Base-by-base conservation (phyloP, 2,888 invertebrate species). In the Xylophagus ater region DNA sequence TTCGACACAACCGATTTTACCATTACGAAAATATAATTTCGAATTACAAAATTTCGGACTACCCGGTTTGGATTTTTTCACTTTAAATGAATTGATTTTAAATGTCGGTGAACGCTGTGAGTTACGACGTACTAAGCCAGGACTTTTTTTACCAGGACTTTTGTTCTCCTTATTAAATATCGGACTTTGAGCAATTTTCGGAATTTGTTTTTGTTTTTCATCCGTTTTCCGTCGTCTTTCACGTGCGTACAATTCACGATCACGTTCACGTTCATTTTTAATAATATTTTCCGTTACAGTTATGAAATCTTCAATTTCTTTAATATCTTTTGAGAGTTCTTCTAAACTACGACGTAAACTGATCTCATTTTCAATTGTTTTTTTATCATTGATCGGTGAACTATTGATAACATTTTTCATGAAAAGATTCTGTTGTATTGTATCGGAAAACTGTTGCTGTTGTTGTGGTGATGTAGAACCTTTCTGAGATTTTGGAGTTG, bases 221-320 rank as follows among this genome's bases (percentile, higher is more conserved):
- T 46, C 46, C 2, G 34, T 14, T 9, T 49, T 50, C 2, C 53
- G 49, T 10, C 43, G 34, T 43, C 55, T 37, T 40, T 50, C 45
- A 19, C 47, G 34, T n/a, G 45, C 41, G 37, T 53, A 51, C 8
- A 51, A 47, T 21, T 55, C 51, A 15, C 39, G 45, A 34, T 65
- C 65, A 29, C 52, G 52, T 43, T 59, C 58, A 38, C 52, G 54
- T 38, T 66, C 65, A 3, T 50, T 47, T 7, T 56, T 54, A 38
- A 65, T 49, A 14, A 63, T 46, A 42, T 59, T 58, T 44, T 65
- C 65, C 1, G 61, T 62, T 15, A 61, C 60, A 7, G 58, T 61
- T 4, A 65, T 51, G 37, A 65, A 64, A 41, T 64, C 60, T 39
- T 65, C 66, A 17, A 65, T 63, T 48, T 63, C 64, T 36, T 59